Evolutionary conservation across 2,113 vertebrate genomes (phyloP).

Genomic region (Phaetusa simplex): DNA sequence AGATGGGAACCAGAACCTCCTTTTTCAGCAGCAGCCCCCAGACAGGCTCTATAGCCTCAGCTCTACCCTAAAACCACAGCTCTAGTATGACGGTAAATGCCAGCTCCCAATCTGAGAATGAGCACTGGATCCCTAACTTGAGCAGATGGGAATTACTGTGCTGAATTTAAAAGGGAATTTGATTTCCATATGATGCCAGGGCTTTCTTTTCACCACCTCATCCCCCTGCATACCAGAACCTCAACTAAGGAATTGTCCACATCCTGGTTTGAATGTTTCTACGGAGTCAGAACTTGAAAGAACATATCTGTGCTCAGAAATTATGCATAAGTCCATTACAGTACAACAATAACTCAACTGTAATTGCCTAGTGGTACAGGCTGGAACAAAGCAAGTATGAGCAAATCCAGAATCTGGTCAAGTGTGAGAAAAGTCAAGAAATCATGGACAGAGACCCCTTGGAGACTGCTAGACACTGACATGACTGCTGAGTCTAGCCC

Average conservation of each 20-base stretch:
- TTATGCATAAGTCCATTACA: not conserved
- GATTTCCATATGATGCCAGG: not conserved
- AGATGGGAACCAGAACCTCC: not conserved
- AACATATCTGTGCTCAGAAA: not conserved
- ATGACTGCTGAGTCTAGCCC: not conserved
- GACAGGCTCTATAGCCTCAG: not conserved
- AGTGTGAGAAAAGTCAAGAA: not conserved
- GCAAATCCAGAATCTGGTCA: not conserved
- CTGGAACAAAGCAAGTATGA: not conserved
- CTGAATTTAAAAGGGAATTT: not conserved
- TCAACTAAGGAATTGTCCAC: not conserved
- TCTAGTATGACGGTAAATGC: not conserved
- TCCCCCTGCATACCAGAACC: not conserved
- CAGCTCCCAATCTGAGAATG: constrained; percentile 9
- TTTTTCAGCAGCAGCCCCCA: not conserved
- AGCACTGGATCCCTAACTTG: not conserved
- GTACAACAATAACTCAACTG: not conserved
- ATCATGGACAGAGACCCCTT: not conserved
- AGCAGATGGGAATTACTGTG: not conserved
- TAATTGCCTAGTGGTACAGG: not conserved
- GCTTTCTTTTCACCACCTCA: constrained; percentile 1
- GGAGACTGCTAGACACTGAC: not conserved
- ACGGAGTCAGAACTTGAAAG: not conserved
- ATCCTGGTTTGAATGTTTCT: not conserved
- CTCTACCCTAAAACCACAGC: not conserved